A percentile compares a stretch with the other conserved stretches of the same genome.
Conservation (phyloP, 2,888 invertebrate species). For the Pherbina coryleti region DNA sequence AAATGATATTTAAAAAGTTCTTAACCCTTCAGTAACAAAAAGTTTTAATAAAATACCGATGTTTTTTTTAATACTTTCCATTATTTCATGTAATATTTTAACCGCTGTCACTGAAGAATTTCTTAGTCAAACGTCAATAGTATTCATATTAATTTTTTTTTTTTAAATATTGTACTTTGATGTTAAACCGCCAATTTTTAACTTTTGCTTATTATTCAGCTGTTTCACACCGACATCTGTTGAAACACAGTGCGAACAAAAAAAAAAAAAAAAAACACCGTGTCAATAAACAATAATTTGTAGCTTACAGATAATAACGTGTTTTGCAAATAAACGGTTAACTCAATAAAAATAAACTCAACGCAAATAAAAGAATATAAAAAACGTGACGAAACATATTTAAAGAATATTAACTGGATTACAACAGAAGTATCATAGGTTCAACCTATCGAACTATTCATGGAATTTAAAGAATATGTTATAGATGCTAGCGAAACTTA, state of each 20-base stretch:
- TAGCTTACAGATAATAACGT: background rate
- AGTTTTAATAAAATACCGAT: too few species aligned
- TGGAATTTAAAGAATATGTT: background rate
- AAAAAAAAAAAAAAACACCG: background rate
- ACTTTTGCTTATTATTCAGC: background rate
- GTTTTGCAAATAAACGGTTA: background rate
- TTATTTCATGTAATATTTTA: too few species aligned
- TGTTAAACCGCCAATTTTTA: background rate
- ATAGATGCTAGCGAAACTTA: background rate
- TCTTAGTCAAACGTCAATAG: too few species aligned
- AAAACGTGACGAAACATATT: background rate
- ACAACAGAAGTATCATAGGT: too few species aligned
- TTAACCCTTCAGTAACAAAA: too few species aligned
- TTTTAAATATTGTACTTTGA: background rate
- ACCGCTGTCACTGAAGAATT: too few species aligned
- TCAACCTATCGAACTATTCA: too few species aligned
- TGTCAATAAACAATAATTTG: too few species aligned
- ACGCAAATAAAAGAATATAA: background rate
- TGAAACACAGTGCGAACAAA: background rate
- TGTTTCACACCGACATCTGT: background rate
- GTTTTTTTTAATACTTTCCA: too few species aligned
- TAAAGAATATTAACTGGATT: background rate
- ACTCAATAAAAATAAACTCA: background rate
- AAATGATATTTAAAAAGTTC: too few species aligned
- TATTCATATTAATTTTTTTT: too few species aligned